phyloP scores from a whole-genome alignment of 2,113 vertebrate genomes.

The Sander vitreus region DNA sequence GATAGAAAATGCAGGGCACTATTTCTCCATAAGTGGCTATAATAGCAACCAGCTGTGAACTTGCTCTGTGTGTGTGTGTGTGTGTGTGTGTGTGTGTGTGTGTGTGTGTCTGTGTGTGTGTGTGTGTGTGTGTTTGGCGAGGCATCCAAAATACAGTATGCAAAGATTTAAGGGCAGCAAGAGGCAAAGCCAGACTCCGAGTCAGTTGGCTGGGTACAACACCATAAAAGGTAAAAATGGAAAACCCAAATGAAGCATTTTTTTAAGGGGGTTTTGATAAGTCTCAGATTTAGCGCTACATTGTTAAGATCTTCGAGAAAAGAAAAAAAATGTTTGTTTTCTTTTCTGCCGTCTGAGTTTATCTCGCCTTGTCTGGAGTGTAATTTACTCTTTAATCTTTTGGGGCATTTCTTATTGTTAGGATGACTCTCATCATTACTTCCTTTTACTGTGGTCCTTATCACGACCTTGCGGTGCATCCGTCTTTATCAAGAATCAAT shows the following conservation, averaged over 20 bases:
- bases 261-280: constrained; percentile 34
- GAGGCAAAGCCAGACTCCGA: constrained; percentile 50
- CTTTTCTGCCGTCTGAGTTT: constrained; percentile 34
- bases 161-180: constrained; percentile 58
- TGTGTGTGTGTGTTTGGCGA: constrained; percentile 15
- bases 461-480: constrained; percentile 20
- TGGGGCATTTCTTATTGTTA: constrained; percentile 28
- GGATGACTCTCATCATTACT: constrained; percentile 10
- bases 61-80: constrained; percentile 34
- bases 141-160: constrained; percentile 33
- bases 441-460: constrained; percentile 45
- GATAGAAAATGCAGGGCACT: constrained; percentile 67
- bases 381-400: constrained; percentile 44
- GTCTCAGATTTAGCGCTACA: constrained; percentile 30
- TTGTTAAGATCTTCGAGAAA: constrained; percentile 56
- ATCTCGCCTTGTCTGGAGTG: constrained; percentile 18
- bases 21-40: constrained; percentile 67
- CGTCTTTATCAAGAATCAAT: constrained; percentile 27
- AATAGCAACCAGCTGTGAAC: constrained; percentile 83
- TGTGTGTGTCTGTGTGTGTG: constrained; percentile 27
- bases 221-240: constrained; percentile 77
- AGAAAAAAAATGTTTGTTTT: constrained; percentile 30
- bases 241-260: constrained; percentile 28
- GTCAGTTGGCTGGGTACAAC: constrained; percentile 44
- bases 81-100: constrained; percentile 25